Conservation (phyloP, 2,113 vertebrate genomes). For the human (Homo sapiens) region GRCh38 chr2:145723501-145724000, state of each 20-base stretch:
- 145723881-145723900: background rate
- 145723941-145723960: background rate
- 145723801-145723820: background rate
- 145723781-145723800: fast-evolving
- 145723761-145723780: background rate
- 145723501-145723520: background rate
- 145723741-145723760: background rate
- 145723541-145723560: background rate
- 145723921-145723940: background rate
- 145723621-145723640: background rate
- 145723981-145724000: background rate
- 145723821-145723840: background rate
- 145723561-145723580: background rate
- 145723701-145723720: background rate
- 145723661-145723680: background rate
- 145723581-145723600: background rate
- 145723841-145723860: background rate
- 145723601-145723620: background rate
- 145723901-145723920: background rate
- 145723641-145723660: background rate
- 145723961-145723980: background rate
- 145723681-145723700: background rate
- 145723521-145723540: background rate
- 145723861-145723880: background rate
- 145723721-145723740: background rate